Evolutionary conservation across 2,888 invertebrate species (phyloP), one percentile per base, ranked within the genome.

Genomic region (Thecocarcelia acutangulata): DNA sequence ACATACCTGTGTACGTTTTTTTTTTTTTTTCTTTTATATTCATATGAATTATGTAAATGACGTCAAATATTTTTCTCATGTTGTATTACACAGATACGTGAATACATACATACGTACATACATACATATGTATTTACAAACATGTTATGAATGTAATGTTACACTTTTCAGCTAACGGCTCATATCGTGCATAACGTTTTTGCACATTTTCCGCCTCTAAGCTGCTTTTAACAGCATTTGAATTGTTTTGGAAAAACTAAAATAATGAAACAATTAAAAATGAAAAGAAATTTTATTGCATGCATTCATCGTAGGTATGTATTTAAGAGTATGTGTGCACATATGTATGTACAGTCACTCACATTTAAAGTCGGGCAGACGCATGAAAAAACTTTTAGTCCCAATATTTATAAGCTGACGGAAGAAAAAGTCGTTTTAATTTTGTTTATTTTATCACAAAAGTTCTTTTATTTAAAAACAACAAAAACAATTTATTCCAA

Each of bases 161-260:
- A 11, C 50, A 58, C 24, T 58, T 42, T 28, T 40, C 40, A 73
- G 68, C 73, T 81, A 81, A 81, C 81, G 81, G 81, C 74, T 74
- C 54, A 77, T 82, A 69, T 74, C 77, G 81, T 77, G 81, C 77
- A 82, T 74, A 78, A 69, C 74, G 59, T 24, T 74, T 69, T 74
- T 78, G 81, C 64, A 69, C 81, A 74, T 74, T 66, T 73, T 61
- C 17, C 59, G 21, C 50, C n/a, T n/a, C 11, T 33, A 17, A 11
- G 13, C 2, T 54, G 24, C 8, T 54, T 52, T 61, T 1, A 46
- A 48, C 15, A 54, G 48, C 37, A 50, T 64, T 59, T 50, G n/a
- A 64, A 78, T 44, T 66, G 50, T 48, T 58, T 58, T 33, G 19
- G 63, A 42, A n/a, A 19, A 64, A 72, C n/a, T n/a, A n/a, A n/a